phyloP scores from a whole-genome alignment of 2,113 vertebrate species.

The Channa maculata region DNA sequence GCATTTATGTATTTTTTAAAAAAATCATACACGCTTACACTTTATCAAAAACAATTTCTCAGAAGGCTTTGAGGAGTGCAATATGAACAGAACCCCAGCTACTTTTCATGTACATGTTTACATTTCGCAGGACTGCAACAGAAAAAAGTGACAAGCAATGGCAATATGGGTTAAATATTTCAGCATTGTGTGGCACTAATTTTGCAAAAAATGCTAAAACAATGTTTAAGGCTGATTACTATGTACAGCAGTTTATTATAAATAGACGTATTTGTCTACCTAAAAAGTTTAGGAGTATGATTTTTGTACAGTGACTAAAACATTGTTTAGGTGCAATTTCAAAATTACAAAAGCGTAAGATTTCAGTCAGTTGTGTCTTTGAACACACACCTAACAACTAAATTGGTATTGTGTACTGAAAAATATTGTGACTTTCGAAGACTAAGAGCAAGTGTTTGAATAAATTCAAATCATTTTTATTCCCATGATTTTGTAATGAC shows the following conservation, averaged over 20 bases:
- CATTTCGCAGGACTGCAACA: slow-evolving; percentile 1
- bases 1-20: slow-evolving; percentile 19
- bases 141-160: slow-evolving; percentile 3
- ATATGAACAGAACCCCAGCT: slow-evolving; percentile 30
- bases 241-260: slow-evolving; percentile 1
- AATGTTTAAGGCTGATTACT: neutral
- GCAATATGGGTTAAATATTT: slow-evolving; percentile 1
- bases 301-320: slow-evolving; percentile 1
- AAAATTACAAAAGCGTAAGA: neutral
- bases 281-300: neutral
- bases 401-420: neutral
- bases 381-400: slow-evolving; percentile 1
- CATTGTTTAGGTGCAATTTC: neutral
- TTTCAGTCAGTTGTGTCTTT: neutral
- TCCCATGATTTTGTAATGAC: neutral
- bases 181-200: neutral
- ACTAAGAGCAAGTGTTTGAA: too few relatives aligned
- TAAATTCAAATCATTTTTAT: too few relatives aligned
- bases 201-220: neutral
- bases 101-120: slow-evolving; percentile 18
- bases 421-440: neutral
- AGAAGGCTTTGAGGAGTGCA: slow-evolving; percentile 38
- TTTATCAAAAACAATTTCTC: slow-evolving; percentile 51
- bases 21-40: slow-evolving; percentile 45
- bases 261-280: neutral